These are phyloP conservation scores for Paguma larvata DNA, from an alignment of 2,797 vertebrate genomes.

Conservation along the genomic window DNA sequence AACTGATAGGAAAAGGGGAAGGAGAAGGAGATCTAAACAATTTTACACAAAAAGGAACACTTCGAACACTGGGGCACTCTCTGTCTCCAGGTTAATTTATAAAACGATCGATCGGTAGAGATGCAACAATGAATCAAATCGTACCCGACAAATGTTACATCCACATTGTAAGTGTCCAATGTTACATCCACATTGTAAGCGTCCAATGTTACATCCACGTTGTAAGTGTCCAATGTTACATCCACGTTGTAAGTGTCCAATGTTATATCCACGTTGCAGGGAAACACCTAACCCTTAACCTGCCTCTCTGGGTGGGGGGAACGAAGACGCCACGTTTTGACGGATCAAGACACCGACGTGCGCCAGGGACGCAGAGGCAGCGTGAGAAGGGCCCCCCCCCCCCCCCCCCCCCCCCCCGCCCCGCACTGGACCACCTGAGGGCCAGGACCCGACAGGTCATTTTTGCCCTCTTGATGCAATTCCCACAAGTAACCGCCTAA, in stretches of 20 bases:
- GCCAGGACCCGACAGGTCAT: not conserved
- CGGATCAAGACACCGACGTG: not conserved
- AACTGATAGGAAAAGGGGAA: not conserved
- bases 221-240: no score
- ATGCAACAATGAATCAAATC: slow-evolving; percentile 19
- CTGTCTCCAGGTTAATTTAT: slow-evolving; percentile 45
- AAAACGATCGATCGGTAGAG: not conserved
- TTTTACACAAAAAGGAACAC: slow-evolving; percentile 23
- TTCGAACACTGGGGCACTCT: slow-evolving; percentile 26
- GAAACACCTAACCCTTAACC: not conserved
- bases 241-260: not conserved
- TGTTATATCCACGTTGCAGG: not conserved
- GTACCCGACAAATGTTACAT: not conserved
- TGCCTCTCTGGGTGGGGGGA: not conserved
- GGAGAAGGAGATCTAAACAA: slow-evolving; percentile 57
- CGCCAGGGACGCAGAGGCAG: no score
- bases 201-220: not conserved
- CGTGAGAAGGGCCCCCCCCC: not conserved
- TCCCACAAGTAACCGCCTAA: slow-evolving; percentile 67
- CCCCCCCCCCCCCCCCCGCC: no score
- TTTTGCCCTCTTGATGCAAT: slow-evolving; percentile 58
- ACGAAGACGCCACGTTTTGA: not conserved
- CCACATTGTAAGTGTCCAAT: not conserved
- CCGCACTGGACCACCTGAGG: slow-evolving; percentile 72
- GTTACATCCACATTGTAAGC: not conserved